A percentile compares a stretch with the other conserved stretches of the same genome.
Conservation (phyloP, 2,888 invertebrate genomes). For the Bhutanitis thaidina region DNA sequence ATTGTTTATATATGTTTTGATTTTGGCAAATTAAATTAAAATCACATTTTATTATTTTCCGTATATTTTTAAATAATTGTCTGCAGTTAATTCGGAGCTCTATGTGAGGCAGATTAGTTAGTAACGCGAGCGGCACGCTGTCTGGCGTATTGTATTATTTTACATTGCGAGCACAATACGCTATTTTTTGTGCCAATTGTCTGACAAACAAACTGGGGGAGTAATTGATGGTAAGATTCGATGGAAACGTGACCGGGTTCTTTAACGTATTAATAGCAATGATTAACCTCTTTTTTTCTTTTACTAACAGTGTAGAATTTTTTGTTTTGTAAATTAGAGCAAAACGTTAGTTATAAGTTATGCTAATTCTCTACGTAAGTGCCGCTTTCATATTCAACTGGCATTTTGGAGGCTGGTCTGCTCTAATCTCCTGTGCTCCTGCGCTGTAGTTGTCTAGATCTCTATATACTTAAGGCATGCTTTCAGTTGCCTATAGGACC, state of each 20-base stretch:
- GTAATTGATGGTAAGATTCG: slow-evolving; percentile 22
- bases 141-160: slow-evolving; percentile 46
- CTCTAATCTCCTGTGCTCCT: no score
- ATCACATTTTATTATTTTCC: no score
- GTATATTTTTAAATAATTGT: no score
- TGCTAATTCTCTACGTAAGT: no score
- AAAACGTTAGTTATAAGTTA: background rate
- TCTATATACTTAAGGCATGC: no score
- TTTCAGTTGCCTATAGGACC: no score
- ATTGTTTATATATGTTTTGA: no score
- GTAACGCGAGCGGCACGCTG: slow-evolving; percentile 67
- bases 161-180: slow-evolving; percentile 35
- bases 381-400: no score
- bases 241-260: slow-evolving; percentile 17
- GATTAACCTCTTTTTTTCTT: slow-evolving; percentile 8
- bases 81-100: slow-evolving; percentile 40
- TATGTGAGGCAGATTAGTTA: slow-evolving; percentile 39
- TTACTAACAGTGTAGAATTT: background rate
- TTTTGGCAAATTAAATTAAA: no score
- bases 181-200: slow-evolving; percentile 45
- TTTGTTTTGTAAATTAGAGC: background rate
- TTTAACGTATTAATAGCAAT: slow-evolving; percentile 10
- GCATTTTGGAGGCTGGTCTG: no score
- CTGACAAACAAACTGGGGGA: slow-evolving; percentile 24
- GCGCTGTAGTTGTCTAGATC: no score